phyloP scores from a whole-genome alignment of 64 coral and sea anemone genomes.

The Stylophora pistillata region DNA sequence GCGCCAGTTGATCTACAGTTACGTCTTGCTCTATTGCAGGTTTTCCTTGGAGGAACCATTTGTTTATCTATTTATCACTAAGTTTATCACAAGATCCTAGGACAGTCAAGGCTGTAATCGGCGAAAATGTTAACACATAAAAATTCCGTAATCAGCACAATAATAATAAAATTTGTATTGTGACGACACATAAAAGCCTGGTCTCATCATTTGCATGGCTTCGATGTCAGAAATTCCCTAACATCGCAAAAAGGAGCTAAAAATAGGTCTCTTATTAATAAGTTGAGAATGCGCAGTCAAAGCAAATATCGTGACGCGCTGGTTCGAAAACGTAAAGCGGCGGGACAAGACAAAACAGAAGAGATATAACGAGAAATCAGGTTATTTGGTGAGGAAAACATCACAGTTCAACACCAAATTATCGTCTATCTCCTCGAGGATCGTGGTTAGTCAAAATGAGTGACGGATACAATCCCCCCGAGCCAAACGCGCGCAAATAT shows the following conservation, averaged over 20 bases:
- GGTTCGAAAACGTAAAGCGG: background rate
- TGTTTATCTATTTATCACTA: background rate
- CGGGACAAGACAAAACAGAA: background rate
- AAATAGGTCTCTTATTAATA: background rate
- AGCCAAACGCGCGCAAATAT: conserved; percentile 15
- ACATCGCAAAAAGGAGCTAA: background rate
- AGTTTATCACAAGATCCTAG: background rate
- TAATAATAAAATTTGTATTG: background rate
- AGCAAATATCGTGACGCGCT: background rate
- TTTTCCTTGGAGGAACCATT: background rate
- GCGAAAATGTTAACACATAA: background rate
- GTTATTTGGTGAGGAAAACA: too few relatives aligned
- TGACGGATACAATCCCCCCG: background rate
- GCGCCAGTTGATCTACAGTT: background rate
- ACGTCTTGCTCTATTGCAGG: background rate
- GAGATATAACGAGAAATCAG: too few relatives aligned
- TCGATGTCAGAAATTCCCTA: background rate
- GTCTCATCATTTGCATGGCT: background rate
- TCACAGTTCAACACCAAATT: too few relatives aligned
- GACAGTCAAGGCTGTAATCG: background rate
- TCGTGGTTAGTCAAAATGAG: background rate
- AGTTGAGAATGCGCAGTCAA: background rate
- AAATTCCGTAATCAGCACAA: background rate
- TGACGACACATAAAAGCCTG: background rate
- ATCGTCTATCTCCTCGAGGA: background rate